Evolutionary conservation across 2,113 vertebrate species (phyloP).

Genomic region (Cyanistes caeruleus): DNA sequence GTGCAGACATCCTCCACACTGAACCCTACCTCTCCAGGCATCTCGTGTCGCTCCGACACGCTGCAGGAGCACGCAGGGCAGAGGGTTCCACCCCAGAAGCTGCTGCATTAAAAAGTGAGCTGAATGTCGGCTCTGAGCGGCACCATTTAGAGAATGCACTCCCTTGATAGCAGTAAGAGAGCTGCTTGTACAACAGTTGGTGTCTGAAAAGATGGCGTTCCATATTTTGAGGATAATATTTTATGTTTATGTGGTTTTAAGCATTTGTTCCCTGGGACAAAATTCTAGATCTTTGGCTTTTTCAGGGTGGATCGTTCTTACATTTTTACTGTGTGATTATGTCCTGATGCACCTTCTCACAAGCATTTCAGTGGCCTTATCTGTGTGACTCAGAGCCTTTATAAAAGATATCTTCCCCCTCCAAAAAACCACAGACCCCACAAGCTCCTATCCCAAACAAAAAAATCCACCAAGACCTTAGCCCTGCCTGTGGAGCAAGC

Average conservation of each 20-base stretch:
- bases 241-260: neutral
- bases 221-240: neutral
- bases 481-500: neutral
- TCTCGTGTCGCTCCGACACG: neutral
- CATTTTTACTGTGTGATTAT: neutral
- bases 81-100: neutral
- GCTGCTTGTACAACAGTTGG: neutral
- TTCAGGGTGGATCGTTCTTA: neutral
- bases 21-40: neutral
- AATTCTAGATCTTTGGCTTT: neutral
- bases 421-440: neutral
- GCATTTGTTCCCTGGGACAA: neutral
- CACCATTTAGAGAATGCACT: neutral
- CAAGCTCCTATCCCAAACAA: neutral
- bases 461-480: neutral
- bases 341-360: neutral
- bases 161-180: fast-evolving
- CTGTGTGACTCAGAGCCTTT: neutral
- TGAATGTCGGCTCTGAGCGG: neutral
- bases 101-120: neutral
- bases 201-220: neutral
- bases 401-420: neutral
- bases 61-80: neutral
- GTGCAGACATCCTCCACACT: neutral
- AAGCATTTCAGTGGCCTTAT: neutral